phyloP scores from a whole-genome alignment of 2,888 invertebrate species.

The Syrista parreyssii region DNA sequence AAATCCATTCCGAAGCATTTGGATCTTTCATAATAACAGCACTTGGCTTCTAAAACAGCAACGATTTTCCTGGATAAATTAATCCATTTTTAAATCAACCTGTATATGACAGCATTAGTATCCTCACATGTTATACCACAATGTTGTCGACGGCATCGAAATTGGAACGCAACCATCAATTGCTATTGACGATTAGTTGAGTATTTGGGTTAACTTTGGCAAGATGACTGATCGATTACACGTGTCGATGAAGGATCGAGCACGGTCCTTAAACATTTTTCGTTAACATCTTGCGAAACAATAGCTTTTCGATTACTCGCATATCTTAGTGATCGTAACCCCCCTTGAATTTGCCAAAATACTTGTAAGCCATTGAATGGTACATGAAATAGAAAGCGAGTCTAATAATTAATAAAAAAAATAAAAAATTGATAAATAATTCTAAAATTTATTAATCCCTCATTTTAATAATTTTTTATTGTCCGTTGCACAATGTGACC shows the following conservation, averaged over 20 bases:
- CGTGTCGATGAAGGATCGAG: background rate
- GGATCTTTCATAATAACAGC: too few species aligned
- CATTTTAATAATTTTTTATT: too few species aligned
- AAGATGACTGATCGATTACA: background rate
- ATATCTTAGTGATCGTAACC: background rate
- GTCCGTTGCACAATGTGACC: too few species aligned
- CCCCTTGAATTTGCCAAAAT: background rate
- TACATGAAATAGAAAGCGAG: background rate
- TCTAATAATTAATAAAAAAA: background rate
- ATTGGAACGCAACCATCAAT: background rate
- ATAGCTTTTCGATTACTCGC: background rate
- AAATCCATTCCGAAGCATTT: too few species aligned
- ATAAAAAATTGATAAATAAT: too few species aligned
- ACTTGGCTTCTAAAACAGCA: too few species aligned
- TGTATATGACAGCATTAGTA: background rate
- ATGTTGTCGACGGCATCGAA: background rate
- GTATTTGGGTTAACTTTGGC: background rate
- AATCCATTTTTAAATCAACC: too few species aligned
- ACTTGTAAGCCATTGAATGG: background rate
- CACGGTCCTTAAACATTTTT: background rate
- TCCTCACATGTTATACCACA: background rate
- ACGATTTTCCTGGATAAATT: too few species aligned
- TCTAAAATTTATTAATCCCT: too few species aligned
- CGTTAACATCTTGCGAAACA: background rate
- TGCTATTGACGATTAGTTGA: background rate